phyloP scores from a whole-genome alignment of 2,113 vertebrate species.

The Oreochromis tanganicae region DNA sequence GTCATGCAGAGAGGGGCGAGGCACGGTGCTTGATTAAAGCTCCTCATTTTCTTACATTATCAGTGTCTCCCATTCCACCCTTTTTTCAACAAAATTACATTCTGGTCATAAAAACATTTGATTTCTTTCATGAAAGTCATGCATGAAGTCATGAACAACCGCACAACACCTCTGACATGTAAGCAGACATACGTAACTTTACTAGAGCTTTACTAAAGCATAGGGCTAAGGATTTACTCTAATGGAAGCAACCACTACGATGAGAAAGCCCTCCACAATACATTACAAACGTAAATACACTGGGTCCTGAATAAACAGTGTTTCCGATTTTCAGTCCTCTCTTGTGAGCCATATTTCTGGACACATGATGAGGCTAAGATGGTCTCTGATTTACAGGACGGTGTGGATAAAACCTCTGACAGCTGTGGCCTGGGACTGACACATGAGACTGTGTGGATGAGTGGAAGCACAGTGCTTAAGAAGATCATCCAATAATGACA shows the following conservation, averaged over 20 bases:
- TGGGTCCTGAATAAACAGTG: not conserved
- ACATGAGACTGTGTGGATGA: not conserved
- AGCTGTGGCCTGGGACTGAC: slow-evolving; percentile 1
- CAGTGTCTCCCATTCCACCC: not conserved
- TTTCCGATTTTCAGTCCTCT: not conserved
- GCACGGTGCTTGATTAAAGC: not conserved
- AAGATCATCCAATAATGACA: not conserved
- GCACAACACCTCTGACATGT: not conserved
- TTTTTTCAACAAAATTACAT: not conserved
- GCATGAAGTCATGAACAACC: not conserved
- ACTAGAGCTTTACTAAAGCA: not conserved
- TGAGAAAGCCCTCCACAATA: not conserved
- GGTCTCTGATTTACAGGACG: not conserved
- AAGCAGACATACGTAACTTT: not conserved
- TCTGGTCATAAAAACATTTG: not conserved
- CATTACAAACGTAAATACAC: not conserved
- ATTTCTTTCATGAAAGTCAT: too few species aligned
- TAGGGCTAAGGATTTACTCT: not conserved
- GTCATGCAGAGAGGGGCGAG: not conserved
- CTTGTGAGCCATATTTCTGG: not conserved
- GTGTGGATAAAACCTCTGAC: not conserved
- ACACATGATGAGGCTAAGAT: not conserved
- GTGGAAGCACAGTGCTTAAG: not conserved
- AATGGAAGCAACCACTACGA: not conserved
- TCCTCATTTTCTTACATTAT: not conserved